Evolutionary conservation across 2,888 invertebrate species (phyloP).

Genomic region (Agriotes lineatus): DNA sequence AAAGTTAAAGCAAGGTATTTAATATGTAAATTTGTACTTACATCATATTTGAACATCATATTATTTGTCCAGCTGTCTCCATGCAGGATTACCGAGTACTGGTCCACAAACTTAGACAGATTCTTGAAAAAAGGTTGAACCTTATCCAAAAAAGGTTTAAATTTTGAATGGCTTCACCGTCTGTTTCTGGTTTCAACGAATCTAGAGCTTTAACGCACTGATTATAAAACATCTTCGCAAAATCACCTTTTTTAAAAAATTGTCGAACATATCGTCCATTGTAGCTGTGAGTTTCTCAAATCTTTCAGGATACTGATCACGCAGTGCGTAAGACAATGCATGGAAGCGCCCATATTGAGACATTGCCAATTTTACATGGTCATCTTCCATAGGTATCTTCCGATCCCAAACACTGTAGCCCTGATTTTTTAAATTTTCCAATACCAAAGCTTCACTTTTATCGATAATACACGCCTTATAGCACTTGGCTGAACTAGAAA

Average conservation of each 20-base stretch:
- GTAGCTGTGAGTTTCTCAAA: conserved; percentile 38
- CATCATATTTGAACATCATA: conserved; percentile 45
- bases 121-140: not conserved
- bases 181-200: not conserved
- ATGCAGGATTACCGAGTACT: conserved; percentile 41
- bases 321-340: conserved; percentile 52
- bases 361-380: conserved; percentile 53
- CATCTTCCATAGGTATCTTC: conserved; percentile 50
- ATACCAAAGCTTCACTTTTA: conserved; percentile 46
- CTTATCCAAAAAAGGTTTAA: not conserved
- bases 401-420: conserved; percentile 51
- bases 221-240: not conserved
- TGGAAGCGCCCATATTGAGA: conserved; percentile 53
- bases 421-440: conserved; percentile 52
- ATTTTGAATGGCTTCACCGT: not conserved
- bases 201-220: not conserved
- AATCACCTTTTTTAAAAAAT: not conserved
- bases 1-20: too few species aligned
- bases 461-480: conserved; percentile 42
- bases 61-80: conserved; percentile 51
- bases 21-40: not conserved
- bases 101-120: conserved; percentile 8
- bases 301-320: conserved; percentile 47
- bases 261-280: conserved; percentile 8
- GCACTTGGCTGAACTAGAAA: conserved; percentile 46